Conservation (phyloP, 92 coral and sea anemone genomes). For the Zoanthus sociatus region DNA sequence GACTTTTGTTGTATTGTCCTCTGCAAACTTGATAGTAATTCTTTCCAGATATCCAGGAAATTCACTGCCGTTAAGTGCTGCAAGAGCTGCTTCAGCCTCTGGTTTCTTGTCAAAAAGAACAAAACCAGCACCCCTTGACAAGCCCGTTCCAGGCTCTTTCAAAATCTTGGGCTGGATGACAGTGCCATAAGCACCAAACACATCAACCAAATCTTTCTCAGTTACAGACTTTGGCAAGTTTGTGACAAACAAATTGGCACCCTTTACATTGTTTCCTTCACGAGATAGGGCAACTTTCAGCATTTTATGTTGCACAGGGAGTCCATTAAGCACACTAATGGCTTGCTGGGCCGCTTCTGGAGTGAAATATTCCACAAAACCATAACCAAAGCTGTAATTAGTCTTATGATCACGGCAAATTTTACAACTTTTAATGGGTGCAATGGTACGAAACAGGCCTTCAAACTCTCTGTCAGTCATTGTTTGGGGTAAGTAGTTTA, state of each 20-base stretch:
- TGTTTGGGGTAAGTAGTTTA: slow-evolving; percentile 82
- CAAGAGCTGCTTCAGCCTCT: slow-evolving; percentile 81
- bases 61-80: slow-evolving; percentile 65
- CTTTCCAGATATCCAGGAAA: slow-evolving; percentile 64
- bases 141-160: slow-evolving; percentile 69
- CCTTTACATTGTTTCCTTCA: slow-evolving; percentile 74
- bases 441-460: slow-evolving; percentile 70
- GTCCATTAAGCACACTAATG: slow-evolving; percentile 73
- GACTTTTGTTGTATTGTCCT: slow-evolving; percentile 75
- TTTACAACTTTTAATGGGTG: slow-evolving; percentile 81
- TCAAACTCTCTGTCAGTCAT: slow-evolving; percentile 76
- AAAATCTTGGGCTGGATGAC: slow-evolving; percentile 79
- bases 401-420: slow-evolving; percentile 78
- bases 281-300: slow-evolving; percentile 87
- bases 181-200: slow-evolving; percentile 67
- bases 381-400: slow-evolving; percentile 91
- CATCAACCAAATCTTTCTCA: slow-evolving; percentile 59
- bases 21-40: slow-evolving; percentile 80
- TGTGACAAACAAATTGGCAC: slow-evolving; percentile 82
- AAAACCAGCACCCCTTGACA: slow-evolving; percentile 84
- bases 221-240: slow-evolving; percentile 73
- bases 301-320: slow-evolving; percentile 67
- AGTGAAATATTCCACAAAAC: slow-evolving; percentile 88
- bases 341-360: slow-evolving; percentile 88
- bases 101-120: slow-evolving; percentile 72